Base-by-base conservation (phyloP, 2,888 invertebrate genomes). In the Melipona beecheii region DNA sequence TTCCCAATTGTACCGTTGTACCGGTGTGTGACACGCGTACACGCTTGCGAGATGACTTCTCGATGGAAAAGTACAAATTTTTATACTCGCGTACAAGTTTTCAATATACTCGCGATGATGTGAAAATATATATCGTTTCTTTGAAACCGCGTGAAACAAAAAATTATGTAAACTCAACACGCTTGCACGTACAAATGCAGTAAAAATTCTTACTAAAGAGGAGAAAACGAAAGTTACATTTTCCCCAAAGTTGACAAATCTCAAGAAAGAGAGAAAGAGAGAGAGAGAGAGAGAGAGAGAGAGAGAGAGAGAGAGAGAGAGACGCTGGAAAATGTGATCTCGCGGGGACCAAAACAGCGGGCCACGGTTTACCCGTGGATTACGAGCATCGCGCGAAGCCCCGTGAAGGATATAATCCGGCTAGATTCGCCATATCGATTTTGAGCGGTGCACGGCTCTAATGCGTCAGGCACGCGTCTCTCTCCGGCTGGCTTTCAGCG, bases 391-490 rank as follows among this genome's bases (percentile, higher is more conserved):
- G 91, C 92, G 92, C 91, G 94, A 94, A 94, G 93, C 93, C 94
- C 92, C 92, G 91, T 92, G 92, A 86, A 93, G 93, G 92, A 93
- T 93, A 93, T 93, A 93, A 93, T 93, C 93, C 92, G 90, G 91
- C 93, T 94, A 93, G 93, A 94, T 94, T 94, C 92, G 92, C 92
- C 92, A 91, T 94, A 94, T 94, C 93, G 94, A 94, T 94, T 94
- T 94, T 93, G 91, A 91, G 91, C 90, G 31, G 83, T 92, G 93
- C 94, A 93, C 70, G 36, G 92, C 91, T 78, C 87, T 79, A 80
- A 79, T 79, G 82, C 89, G 89, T 89, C 89, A 81, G 89, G 72
- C 78, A 89, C 87, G 87, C 87, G 89, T 84, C 78, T 77, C 78
- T 72, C 65, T 60, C 72, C 43, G 78, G 62, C 75, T 54, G 31